Base-by-base conservation (phyloP, 2,888 invertebrate species). In the Amorpha juglandis region DNA sequence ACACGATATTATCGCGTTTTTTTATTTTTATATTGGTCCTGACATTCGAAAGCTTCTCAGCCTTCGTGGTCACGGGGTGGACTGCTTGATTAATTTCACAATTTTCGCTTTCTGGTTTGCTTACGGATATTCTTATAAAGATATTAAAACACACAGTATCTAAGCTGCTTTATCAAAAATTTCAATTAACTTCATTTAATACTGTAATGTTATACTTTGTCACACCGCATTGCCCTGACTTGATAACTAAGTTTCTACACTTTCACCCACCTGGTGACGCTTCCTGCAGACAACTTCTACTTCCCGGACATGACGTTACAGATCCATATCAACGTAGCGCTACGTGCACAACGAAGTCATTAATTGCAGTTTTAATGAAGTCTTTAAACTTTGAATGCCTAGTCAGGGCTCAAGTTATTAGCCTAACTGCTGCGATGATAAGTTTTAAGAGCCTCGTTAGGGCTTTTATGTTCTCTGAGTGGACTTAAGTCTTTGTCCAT, bases 241-340 rank as follows among this genome's bases (percentile, higher is more conserved):
- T 19, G 38, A 16, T 19, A 58, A 38, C 58, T 48, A 68, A 69
- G 42, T 65, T 65, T 62, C 50, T 33, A 62, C 35, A 62, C 62
- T 71, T 47, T 33, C 58, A 11, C 16, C 7, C 64, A 48, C 48
- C 55, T 21, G 55, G 35, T 38, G 8, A 21, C 71, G 70, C 69
- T 79, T 78, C 72, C 74, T 75, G 73, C 72, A 70, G 73, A 73
- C 71, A 71, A 67, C 69, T 67, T 68, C 70, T 74, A 69, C 71
- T 76, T 76, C 76, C 78, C 78, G 79, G 80, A 81, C 70, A 75
- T 83, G 74, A 77, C 76, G 79, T 80, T 81, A 78, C 69, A 69
- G 71, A 74, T 77, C 73, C 73, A 70, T 71, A 73, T 76, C 77
- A 74, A 75, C 80, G 77, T 69, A 47, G 33, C n/a, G 58, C 50